These are phyloP conservation scores for Phrynosoma platyrhinos DNA, from an alignment of 2,113 vertebrate species.

Conservation along the genomic window DNA sequence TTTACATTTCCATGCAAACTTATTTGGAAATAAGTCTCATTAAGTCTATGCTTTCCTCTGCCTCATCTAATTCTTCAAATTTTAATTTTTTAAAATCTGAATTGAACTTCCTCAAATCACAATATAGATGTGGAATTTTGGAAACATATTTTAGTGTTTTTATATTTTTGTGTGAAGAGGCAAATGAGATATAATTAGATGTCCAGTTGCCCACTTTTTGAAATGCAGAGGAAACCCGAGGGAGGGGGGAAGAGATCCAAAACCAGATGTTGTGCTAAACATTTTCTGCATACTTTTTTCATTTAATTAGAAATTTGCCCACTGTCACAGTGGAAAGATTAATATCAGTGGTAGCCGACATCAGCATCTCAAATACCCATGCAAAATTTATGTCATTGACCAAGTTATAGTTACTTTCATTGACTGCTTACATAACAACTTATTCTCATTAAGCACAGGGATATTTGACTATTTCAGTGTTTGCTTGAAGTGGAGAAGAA, in stretches of 20 bases:
- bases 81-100: not conserved
- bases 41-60: not conserved
- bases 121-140: not conserved
- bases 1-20: not conserved
- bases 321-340: slow-evolving; percentile 3
- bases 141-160: not conserved
- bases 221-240: not conserved
- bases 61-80: not conserved
- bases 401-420: not conserved
- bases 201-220: not conserved
- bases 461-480: not conserved
- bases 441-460: not conserved
- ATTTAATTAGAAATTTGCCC: slow-evolving; percentile 1
- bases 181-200: not conserved
- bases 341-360: not conserved
- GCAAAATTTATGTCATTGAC: not conserved
- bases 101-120: not conserved
- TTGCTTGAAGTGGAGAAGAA: too few species aligned
- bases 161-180: not conserved
- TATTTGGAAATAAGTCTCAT: not conserved
- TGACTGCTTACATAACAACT: not conserved
- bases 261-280: not conserved
- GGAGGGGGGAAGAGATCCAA: not conserved
- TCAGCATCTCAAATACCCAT: slow-evolving; percentile 6
- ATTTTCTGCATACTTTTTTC: rapidly evolving